Evolutionary conservation across 2,888 invertebrate species (phyloP).

Genomic region (Conomelus anceps): DNA sequence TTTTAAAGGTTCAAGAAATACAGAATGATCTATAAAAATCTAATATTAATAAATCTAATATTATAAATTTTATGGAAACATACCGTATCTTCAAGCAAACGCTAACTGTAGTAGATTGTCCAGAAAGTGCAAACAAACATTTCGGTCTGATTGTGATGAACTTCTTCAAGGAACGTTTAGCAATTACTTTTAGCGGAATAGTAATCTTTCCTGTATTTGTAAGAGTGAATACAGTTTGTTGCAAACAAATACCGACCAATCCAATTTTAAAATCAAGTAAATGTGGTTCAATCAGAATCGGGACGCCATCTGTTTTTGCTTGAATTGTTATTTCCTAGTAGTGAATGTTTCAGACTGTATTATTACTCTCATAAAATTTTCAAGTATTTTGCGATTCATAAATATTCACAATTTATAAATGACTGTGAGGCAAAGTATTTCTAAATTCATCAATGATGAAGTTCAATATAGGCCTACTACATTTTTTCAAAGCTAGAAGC

Average conservation of each 20-base stretch:
- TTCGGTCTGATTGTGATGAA: not conserved
- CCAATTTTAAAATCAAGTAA: slow-evolving; percentile 29
- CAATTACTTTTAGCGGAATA: slow-evolving; percentile 14
- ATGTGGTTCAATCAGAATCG: slow-evolving; percentile 23
- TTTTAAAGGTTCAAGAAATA: no score
- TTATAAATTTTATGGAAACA: not conserved
- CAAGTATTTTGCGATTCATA: no score
- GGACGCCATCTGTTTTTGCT: slow-evolving; percentile 17
- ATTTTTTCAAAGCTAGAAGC: no score
- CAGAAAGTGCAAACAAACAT: not conserved
- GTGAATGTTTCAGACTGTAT: no score
- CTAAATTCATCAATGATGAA: no score
- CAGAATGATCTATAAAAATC: no score
- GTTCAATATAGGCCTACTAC: no score
- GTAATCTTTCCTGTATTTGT: slow-evolving; percentile 23
- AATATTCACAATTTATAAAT: no score
- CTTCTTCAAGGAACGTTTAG: not conserved
- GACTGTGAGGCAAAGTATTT: no score
- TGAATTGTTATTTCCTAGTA: slow-evolving; percentile 23
- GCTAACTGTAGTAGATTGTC: not conserved
- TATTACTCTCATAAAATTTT: no score
- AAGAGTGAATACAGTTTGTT: slow-evolving; percentile 22
- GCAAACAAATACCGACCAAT: slow-evolving; percentile 24
- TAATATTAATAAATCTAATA: no score
- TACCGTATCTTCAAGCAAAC: not conserved